Conservation (phyloP, 2,797 vertebrate genomes). For the Acanthurus lineatus region DNA sequence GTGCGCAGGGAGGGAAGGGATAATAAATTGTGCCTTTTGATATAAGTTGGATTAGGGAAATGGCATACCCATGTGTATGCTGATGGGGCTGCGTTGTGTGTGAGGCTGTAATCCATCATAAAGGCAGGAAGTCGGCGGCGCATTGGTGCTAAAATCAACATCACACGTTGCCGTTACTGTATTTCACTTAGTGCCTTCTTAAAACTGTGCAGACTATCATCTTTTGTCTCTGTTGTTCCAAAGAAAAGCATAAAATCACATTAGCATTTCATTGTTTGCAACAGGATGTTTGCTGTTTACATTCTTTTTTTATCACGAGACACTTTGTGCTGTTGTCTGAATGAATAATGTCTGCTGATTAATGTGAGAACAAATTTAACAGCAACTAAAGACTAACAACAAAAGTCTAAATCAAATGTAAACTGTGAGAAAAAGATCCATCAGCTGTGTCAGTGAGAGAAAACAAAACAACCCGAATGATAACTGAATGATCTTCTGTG, state of each 20-base stretch:
- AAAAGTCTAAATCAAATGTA: too few relatives aligned
- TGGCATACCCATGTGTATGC: slow-evolving; percentile 55
- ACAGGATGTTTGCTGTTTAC: background rate
- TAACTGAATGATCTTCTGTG: too few relatives aligned
- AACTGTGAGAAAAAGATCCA: too few relatives aligned
- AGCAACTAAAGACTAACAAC: background rate
- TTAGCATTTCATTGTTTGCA: background rate
- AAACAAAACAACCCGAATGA: too few relatives aligned
- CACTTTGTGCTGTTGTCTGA: background rate
- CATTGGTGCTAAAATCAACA: slow-evolving; percentile 26
- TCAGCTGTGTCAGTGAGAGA: too few relatives aligned
- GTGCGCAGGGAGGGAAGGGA: slow-evolving; percentile 21
- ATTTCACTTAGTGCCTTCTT: slow-evolving; percentile 21
- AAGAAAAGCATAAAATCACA: background rate
- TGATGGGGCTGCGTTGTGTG: slow-evolving; percentile 42
- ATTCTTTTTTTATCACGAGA: background rate
- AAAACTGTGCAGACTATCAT: background rate
- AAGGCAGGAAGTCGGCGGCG: slow-evolving; percentile 36
- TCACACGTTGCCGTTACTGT: background rate
- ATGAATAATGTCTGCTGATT: background rate
- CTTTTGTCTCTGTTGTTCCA: background rate
- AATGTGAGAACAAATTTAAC: background rate
- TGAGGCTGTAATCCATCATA: slow-evolving; percentile 60
- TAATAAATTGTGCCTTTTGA: slow-evolving; percentile 79
- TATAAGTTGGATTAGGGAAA: slow-evolving; percentile 75